Percentiles rank a stretch among this genome's conserved stretches.
These are phyloP conservation scores for Fringilla coelebs DNA, from an alignment of 2,797 vertebrate species.

Conservation along the genomic window DNA sequence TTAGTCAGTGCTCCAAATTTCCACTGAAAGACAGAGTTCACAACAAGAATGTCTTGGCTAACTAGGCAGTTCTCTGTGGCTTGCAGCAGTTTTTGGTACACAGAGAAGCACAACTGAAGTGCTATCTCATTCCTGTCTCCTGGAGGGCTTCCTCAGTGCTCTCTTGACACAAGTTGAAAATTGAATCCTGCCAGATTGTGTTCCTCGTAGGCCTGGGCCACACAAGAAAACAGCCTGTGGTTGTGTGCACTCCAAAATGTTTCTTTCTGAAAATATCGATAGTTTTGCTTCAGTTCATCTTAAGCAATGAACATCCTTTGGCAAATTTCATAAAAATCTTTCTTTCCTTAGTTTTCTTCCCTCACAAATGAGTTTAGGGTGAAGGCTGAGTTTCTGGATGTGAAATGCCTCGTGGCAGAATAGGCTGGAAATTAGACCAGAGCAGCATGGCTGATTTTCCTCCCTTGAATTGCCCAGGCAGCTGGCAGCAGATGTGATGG, in stretches of 20 bases:
- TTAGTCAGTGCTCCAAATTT: conserved; percentile 12
- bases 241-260: background rate
- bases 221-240: background rate
- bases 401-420: background rate
- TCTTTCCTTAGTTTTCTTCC: background rate
- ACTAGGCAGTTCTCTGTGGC: background rate
- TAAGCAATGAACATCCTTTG: background rate
- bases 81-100: background rate
- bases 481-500: background rate
- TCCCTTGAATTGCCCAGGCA: background rate
- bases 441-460: rapidly evolving
- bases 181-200: background rate
- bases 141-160: background rate
- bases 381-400: background rate
- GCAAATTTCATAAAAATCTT: background rate
- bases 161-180: background rate
- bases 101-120: background rate
- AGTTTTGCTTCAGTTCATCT: background rate
- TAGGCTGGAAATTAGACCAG: background rate
- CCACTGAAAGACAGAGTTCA: background rate
- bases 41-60: background rate
- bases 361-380: background rate
- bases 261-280: background rate
- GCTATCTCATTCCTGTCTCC: conserved; percentile 14
- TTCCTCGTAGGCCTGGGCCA: background rate